A percentile compares a stretch with the other conserved stretches of the same genome.
Evolutionary conservation across 2,797 vertebrate species (phyloP).

Genomic region (Meriones psammophilus): DNA sequence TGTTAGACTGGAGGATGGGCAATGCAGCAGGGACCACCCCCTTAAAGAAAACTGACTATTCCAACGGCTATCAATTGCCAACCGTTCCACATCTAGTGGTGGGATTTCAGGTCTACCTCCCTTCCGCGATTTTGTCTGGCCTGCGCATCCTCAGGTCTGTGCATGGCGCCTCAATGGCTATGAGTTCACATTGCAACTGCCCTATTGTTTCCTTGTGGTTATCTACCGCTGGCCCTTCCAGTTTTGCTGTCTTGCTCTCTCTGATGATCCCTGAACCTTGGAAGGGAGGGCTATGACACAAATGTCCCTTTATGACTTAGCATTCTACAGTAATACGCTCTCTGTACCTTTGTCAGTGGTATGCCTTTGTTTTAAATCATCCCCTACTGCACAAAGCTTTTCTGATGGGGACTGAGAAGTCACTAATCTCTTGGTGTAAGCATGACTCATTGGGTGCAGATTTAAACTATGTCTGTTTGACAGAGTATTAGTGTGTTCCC

Average conservation of each 20-base stretch:
- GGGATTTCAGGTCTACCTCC: background rate
- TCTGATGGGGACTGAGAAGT: background rate
- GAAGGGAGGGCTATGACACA: background rate
- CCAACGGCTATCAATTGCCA: background rate
- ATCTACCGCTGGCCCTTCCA: background rate
- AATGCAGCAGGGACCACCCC: background rate
- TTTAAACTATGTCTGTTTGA: background rate
- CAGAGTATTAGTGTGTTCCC: no score
- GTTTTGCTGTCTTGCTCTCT: background rate
- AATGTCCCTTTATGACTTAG: background rate
- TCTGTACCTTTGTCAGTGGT: background rate
- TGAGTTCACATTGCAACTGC: background rate
- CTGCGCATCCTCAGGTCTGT: background rate
- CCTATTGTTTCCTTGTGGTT: background rate
- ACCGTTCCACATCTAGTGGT: background rate
- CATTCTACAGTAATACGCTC: background rate
- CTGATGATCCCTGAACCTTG: background rate
- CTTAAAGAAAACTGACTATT: background rate
- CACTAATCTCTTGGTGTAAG: background rate
- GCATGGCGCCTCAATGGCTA: background rate
- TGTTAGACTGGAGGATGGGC: background rate
- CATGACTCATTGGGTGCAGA: background rate
- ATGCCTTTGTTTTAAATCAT: background rate
- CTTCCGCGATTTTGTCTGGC: background rate
- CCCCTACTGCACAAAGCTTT: background rate